These are phyloP conservation scores for Calosoma granatense DNA, from an alignment of 1,140 invertebrate genomes.

Conservation along the genomic window DNA sequence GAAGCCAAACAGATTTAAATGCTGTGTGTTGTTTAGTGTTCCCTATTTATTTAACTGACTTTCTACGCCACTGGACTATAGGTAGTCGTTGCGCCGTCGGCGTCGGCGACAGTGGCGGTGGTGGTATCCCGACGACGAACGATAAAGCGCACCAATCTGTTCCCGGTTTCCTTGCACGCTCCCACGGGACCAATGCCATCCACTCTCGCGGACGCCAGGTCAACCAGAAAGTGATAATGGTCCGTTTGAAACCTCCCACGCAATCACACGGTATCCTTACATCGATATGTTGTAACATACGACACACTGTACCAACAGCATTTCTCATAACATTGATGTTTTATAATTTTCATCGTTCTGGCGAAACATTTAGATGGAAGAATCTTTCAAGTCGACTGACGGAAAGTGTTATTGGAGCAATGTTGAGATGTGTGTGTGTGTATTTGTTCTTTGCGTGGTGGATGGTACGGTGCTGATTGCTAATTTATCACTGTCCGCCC, in stretches of 20 bases:
- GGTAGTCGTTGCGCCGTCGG: background rate
- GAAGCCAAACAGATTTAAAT: no score
- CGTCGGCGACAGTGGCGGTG: background rate
- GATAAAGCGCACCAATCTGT: conserved; percentile 9
- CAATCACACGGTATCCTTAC: background rate
- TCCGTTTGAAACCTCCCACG: conserved; percentile 1
- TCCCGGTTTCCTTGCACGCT: conserved; percentile 9
- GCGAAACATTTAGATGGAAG: no score
- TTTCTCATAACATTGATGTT: background rate
- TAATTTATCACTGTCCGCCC: conserved; percentile 8
- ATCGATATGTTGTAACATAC: background rate
- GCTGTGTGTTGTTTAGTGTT: no score
- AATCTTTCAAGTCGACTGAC: no score
- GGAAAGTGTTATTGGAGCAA: background rate
- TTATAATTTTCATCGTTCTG: background rate
- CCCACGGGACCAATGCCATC: conserved; percentile 16
- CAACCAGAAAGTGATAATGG: conserved; percentile 16
- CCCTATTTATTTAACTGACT: no score
- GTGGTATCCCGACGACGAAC: no score
- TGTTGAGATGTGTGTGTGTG: background rate
- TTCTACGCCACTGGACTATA: no score
- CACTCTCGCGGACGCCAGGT: conserved; percentile 11
- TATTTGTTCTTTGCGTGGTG: background rate
- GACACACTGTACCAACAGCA: background rate
- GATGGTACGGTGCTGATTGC: conserved; percentile 1